A percentile compares a stretch with the other conserved stretches of the same genome.
These are phyloP conservation scores for Lasioglossum pauxillum DNA, from an alignment of 2,888 invertebrate genomes.

Conservation along the genomic window DNA sequence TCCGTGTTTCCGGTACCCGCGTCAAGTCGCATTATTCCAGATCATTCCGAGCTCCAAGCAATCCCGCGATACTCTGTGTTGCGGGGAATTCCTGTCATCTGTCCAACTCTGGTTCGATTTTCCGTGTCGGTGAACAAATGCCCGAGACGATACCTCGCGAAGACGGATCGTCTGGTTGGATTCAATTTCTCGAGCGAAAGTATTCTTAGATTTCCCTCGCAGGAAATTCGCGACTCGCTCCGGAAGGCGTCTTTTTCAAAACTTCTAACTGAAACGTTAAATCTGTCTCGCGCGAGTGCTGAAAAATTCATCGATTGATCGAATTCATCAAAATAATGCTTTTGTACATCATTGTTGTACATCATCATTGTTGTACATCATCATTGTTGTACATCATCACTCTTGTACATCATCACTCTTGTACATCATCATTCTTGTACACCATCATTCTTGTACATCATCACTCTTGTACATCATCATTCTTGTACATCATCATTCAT, in stretches of 20 bases:
- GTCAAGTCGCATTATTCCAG: slow-evolving; percentile 4
- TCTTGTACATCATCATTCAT: too few relatives aligned
- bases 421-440: too few relatives aligned
- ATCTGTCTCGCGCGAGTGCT: neutral
- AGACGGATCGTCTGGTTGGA: slow-evolving; percentile 61
- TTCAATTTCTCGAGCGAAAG: slow-evolving; percentile 35
- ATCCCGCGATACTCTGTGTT: slow-evolving; percentile 40
- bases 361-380: too few relatives aligned
- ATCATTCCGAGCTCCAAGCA: slow-evolving; percentile 41
- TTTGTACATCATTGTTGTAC: too few relatives aligned
- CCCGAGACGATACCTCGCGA: slow-evolving; percentile 51
- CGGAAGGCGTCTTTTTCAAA: neutral
- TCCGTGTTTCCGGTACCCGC: slow-evolving; percentile 16
- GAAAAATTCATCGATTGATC: neutral
- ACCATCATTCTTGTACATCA: too few relatives aligned
- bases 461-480: too few relatives aligned
- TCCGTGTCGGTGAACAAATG: slow-evolving; percentile 64
- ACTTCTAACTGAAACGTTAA: neutral
- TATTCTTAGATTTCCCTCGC: slow-evolving; percentile 47
- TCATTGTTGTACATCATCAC: too few relatives aligned
- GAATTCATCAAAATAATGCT: too few relatives aligned
- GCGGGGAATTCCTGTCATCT: slow-evolving; percentile 52
- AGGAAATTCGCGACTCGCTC: slow-evolving; percentile 20
- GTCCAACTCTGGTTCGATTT: slow-evolving; percentile 65
- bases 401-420: too few relatives aligned